Conservation (phyloP, 1,140 invertebrate genomes). For the Idris sp. region DNA sequence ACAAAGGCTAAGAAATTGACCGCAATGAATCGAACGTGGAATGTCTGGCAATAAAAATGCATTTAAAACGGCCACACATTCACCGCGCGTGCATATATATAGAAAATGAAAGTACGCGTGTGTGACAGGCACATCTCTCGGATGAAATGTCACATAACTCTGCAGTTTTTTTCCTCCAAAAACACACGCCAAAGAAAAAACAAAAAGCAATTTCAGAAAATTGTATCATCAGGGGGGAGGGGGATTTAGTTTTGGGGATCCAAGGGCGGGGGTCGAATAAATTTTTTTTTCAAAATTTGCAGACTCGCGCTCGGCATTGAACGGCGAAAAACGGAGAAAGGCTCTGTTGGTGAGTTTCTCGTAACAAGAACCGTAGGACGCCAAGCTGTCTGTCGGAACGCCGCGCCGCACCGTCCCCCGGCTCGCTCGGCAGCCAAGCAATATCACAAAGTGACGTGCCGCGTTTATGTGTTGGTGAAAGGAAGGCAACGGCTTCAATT, state of each 20-base stretch:
- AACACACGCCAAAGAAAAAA: too few relatives aligned
- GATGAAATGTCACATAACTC: conserved; percentile 58
- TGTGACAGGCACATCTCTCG: conserved; percentile 36
- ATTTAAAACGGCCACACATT: conserved; percentile 50
- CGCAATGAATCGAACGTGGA: conserved; percentile 55
- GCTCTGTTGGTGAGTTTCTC: conserved; percentile 72
- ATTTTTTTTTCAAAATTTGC: too few relatives aligned
- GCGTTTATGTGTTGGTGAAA: conserved; percentile 55
- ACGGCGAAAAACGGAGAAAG: conserved; percentile 73
- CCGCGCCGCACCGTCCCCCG: conserved; percentile 67
- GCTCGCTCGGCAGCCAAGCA: conserved; percentile 56
- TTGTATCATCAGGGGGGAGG: too few relatives aligned
- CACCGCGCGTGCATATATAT: conserved; percentile 51
- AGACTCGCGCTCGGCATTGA: conserved; percentile 40
- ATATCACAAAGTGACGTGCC: conserved; percentile 41
- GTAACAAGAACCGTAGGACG: conserved; percentile 76
- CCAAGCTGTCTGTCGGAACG: conserved; percentile 79
- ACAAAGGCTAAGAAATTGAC: conserved; percentile 47
- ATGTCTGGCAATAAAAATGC: conserved; percentile 54
- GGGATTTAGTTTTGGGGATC: too few relatives aligned
- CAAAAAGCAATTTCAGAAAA: too few relatives aligned
- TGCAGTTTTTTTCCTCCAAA: too few relatives aligned
- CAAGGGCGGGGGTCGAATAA: too few relatives aligned
- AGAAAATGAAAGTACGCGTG: conserved; percentile 59
- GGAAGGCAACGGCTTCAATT: conserved; percentile 58